phyloP scores from a whole-genome alignment of 2,888 invertebrate species.

The Platycnemis pennipes region DNA sequence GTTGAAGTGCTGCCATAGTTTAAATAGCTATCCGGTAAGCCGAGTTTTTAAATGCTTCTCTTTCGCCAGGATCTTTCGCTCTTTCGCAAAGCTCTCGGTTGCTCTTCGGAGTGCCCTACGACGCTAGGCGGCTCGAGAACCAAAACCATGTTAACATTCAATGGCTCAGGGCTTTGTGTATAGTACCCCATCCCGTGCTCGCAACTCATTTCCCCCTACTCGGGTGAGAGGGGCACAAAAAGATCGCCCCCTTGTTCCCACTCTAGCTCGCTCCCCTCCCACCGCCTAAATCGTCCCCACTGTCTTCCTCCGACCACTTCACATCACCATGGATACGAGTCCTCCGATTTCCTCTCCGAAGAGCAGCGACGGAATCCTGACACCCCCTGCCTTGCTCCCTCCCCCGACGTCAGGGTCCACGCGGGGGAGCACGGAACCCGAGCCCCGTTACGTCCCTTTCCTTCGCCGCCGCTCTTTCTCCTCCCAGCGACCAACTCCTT shows the following conservation, averaged over 20 bases:
- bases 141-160: no score
- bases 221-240: neutral
- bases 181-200: no score
- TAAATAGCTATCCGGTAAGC: no score
- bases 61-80: no score
- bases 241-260: neutral
- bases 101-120: no score
- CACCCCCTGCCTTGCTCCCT: neutral
- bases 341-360: constrained; percentile 39
- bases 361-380: neutral
- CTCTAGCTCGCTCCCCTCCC: neutral
- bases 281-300: neutral
- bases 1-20: no score
- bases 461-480: neutral
- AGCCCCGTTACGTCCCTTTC: neutral
- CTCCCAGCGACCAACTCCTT: neutral
- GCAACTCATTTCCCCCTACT: no score
- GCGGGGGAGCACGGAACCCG: neutral
- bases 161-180: no score
- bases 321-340: constrained; percentile 55
- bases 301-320: constrained; percentile 36
- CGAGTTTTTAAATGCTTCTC: no score
- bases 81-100: no score
- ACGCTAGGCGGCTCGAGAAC: no score
- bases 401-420: neutral